A percentile compares a stretch with the other conserved stretches of the same genome.
These are phyloP conservation scores for Priocnemis perturbator DNA, from an alignment of 2,888 invertebrate genomes.

Conservation along the genomic window DNA sequence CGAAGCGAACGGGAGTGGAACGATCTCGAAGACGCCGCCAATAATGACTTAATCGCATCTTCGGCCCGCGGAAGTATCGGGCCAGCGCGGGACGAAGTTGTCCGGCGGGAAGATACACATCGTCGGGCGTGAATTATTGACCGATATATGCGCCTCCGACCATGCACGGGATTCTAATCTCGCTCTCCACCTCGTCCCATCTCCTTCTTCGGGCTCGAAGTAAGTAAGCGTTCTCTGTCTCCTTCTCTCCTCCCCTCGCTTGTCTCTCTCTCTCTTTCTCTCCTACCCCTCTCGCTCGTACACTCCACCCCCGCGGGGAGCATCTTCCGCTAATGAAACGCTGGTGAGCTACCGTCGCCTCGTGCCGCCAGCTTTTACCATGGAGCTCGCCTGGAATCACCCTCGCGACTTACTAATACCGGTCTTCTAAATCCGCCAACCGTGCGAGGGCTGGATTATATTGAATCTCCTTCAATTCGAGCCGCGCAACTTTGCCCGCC, in stretches of 20 bases:
- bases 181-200: slow-evolving; percentile 60
- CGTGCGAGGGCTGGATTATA: slow-evolving; percentile 56
- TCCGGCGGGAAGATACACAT: slow-evolving; percentile 49
- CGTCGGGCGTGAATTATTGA: slow-evolving; percentile 57
- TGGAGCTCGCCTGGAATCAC: slow-evolving; percentile 55
- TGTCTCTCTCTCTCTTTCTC: slow-evolving; percentile 27
- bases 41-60: slow-evolving; percentile 13
- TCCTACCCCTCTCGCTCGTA: slow-evolving; percentile 19
- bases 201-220: slow-evolving; percentile 49
- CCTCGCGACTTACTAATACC: slow-evolving; percentile 56
- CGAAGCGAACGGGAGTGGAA: no score
- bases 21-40: no score
- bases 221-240: slow-evolving; percentile 26
- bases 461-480: slow-evolving; percentile 64
- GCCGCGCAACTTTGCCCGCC: slow-evolving; percentile 25
- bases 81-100: slow-evolving; percentile 38
- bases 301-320: slow-evolving; percentile 65
- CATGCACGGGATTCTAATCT: slow-evolving; percentile 72
- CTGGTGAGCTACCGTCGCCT: slow-evolving; percentile 73
- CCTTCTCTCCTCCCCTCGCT: neutral
- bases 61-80: slow-evolving; percentile 19
- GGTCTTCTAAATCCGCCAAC: slow-evolving; percentile 41
- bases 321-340: slow-evolving; percentile 75
- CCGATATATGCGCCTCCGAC: slow-evolving; percentile 63
- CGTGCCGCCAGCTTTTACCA: slow-evolving; percentile 69